Base-by-base conservation (phyloP, 1,140 invertebrate species). In the Eriocheir sinensis region DNA sequence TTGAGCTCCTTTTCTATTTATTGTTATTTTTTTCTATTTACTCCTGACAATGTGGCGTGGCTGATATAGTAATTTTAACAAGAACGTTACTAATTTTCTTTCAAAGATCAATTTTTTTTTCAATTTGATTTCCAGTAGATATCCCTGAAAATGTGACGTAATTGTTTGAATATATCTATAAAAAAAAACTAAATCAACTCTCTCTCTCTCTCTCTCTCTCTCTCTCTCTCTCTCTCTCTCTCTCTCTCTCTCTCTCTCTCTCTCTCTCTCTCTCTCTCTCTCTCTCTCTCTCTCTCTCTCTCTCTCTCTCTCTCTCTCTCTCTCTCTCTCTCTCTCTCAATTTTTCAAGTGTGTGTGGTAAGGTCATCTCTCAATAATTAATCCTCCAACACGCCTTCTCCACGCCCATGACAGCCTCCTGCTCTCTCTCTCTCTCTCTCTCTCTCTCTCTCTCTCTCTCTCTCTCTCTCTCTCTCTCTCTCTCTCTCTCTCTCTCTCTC, bases 301-400 rank as follows among this genome's bases (percentile, higher is more conserved):
- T 72, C 60, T 72, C 60, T 72, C 60, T 72, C 60, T 72, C 60
- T 72, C 60, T 72, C 60, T 72, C 60, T 72, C 60, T 72, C 60
- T 91, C 89, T 91, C 48, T 91, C 89, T 60, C 89, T 91, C 48
- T 60, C 89, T 91, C 48, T 91, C 48, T 72, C 27, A 72, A 72
- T 72, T 21, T 72, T 72, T 72, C 60, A 72, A 21, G 60, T 21
- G 21, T 72, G n/a, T 72, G 60, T 72, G 60, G 60, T 72, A 72
- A 72, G 60, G 60, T 72, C 60, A 72, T 21, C 21, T 9, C n/a
- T 91, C 12, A 6, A 38, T 60, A 30, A 53, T n/a, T 91, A 38
- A 38, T 60, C 21, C 21, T 34, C 8, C 34, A 27, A n/a, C 72
- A 36, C 34, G 80, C 15, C 80, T 72, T n/a, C 27, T n/a, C 1